These are phyloP conservation scores for Pluvianellus socialis DNA, from an alignment of 2,113 vertebrate species.

Conservation along the genomic window DNA sequence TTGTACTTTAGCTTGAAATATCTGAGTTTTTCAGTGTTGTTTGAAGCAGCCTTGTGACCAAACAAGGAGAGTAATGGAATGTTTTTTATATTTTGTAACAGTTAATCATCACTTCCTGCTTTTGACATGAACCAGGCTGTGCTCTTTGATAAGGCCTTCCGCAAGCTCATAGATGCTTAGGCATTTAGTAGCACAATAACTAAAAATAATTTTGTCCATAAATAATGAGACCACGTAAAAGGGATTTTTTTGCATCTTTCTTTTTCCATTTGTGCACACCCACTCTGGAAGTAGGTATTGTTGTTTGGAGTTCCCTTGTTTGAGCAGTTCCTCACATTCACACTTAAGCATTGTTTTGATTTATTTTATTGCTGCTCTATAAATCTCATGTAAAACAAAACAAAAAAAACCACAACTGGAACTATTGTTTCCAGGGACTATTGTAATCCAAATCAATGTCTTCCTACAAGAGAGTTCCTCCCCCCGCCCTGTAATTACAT, in stretches of 20 bases:
- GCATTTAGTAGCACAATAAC: slow-evolving; percentile 69
- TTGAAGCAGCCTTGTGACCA: slow-evolving; percentile 31
- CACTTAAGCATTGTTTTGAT: slow-evolving; percentile 29
- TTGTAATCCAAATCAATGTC: not conserved
- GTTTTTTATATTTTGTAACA: slow-evolving; percentile 69
- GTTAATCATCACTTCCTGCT: slow-evolving; percentile 78
- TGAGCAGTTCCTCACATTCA: slow-evolving; percentile 42
- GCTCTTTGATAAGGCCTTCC: slow-evolving; percentile 78
- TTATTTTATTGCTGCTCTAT: slow-evolving; percentile 33
- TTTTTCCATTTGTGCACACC: slow-evolving; percentile 47
- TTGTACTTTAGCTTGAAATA: not conserved
- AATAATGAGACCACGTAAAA: slow-evolving; percentile 65
- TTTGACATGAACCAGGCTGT: slow-evolving; percentile 76
- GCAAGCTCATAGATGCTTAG: slow-evolving; percentile 63
- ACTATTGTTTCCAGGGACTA: slow-evolving; percentile 16
- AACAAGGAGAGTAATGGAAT: slow-evolving; percentile 13
- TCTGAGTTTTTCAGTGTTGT: not conserved
- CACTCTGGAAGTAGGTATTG: slow-evolving; percentile 30
- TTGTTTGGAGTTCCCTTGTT: slow-evolving; percentile 62
- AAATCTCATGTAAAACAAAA: not conserved
- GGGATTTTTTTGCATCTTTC: slow-evolving; percentile 37
- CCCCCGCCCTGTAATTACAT: not conserved
- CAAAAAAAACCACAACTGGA: not conserved
- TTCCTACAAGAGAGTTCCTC: not conserved
- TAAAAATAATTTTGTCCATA: slow-evolving; percentile 77